Evolutionary conservation across 2,888 invertebrate genomes (phyloP).

Genomic region (Toxonevra muliebris): DNA sequence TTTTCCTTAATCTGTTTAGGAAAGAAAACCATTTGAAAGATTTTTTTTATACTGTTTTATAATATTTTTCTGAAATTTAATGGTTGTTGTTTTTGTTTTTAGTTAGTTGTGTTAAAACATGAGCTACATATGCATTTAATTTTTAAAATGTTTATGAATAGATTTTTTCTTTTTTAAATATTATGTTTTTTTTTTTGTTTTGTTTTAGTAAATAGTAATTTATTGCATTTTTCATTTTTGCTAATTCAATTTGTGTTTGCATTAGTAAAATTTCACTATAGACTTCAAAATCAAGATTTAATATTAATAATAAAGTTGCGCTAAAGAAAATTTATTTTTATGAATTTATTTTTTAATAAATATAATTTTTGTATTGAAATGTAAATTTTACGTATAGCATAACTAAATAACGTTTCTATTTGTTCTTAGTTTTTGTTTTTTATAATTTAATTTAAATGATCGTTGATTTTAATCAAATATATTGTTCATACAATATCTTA

Average conservation of each 20-base stretch:
- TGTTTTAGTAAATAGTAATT: constrained; percentile 34
- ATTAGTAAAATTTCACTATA: not conserved
- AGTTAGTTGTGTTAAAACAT: too few relatives aligned
- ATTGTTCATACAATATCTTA: too few relatives aligned
- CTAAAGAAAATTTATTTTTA: not conserved
- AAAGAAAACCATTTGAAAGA: constrained; percentile 25
- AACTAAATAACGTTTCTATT: constrained; percentile 45
- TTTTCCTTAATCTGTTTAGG: constrained; percentile 17
- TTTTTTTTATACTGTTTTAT: constrained; percentile 5
- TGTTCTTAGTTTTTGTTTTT: constrained; percentile 10
- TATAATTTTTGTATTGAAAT: constrained; percentile 43
- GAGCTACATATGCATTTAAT: not conserved
- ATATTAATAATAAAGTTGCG: too few relatives aligned
- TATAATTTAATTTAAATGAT: constrained; percentile 3
- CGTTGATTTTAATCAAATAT: too few relatives aligned
- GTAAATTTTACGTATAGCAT: constrained; percentile 52
- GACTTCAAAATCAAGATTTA: constrained; percentile 3
- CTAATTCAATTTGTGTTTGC: constrained; percentile 21
- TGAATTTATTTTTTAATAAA: constrained; percentile 26
- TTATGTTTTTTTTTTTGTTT: constrained; percentile 32
- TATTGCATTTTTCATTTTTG: constrained; percentile 25
- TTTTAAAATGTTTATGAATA: not conserved
- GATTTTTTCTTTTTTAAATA: constrained; percentile 30
- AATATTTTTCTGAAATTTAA: constrained; percentile 7
- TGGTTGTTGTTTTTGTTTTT: not conserved